Base-by-base conservation (phyloP, 2,888 invertebrate species). In the Serripes groenlandicus region DNA sequence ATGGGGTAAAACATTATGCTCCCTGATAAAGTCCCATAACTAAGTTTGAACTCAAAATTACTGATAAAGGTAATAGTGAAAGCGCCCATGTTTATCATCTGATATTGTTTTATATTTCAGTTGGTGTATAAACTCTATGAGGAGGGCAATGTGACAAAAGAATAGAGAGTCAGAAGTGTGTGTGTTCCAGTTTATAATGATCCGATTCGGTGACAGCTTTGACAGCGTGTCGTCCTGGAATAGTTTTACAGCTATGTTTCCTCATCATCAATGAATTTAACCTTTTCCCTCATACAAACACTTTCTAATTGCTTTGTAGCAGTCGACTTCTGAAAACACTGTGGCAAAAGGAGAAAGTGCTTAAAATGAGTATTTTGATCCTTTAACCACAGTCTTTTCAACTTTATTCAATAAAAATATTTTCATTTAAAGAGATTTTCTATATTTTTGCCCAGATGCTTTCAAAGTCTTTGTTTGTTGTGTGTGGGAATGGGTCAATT, bases 61-160 rank as follows among this genome's bases (percentile, higher is more conserved):
- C 49, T 49, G 2, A 49, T 2, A 49, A 3, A 49, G 21, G 49
- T 21, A 49, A 49, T 21, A 3, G 21, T 49, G 7, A 49, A 3
- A 1, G 49, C 15, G 2, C 2, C 15, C 2, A 49, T 3, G 2
- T 49, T 49, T 49, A 21, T 49, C 49, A 21, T 49, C 15, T 49
- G 2, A 21, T 5, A 49, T 3, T 49, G 49, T 75, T 75, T 52
- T 30, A 70, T 23, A 54, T 52, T 74, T 62, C 90, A 93, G 93
- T 83, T 93, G 83, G 92, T 93, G 72, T 93, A 92, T 88, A 93
- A 93, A 77, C 85, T 93, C 23, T 93, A 93, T 87, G 92, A 92
- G 86, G 93, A 92, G 77, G 92, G 91, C 21, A 91, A 91, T 78
- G 81, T 91, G 21, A 75, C 74, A 35, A 86, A 86, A 64, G 54